A percentile compares a stretch with the other conserved stretches of the same genome.
Conservation (phyloP, 2,888 invertebrate genomes). For the Lithophane socia region DNA sequence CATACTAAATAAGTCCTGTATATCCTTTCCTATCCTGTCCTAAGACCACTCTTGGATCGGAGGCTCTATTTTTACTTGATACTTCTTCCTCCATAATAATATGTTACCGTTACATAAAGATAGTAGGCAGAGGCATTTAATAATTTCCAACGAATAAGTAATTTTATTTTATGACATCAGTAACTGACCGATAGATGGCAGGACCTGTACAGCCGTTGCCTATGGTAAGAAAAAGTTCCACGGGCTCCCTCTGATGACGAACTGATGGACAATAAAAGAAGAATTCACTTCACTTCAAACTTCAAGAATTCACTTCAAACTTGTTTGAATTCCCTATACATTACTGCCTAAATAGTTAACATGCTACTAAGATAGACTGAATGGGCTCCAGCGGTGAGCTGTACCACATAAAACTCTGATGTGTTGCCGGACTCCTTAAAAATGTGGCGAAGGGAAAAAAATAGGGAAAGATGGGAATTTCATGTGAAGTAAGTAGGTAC, state of each 20-base stretch:
- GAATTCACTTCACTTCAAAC: too few relatives aligned
- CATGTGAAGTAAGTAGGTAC: not conserved
- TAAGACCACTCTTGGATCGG: not conserved
- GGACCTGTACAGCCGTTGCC: not conserved
- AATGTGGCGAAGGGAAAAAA: not conserved
- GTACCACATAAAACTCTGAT: too few relatives aligned
- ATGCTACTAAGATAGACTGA: not conserved
- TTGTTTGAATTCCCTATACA: not conserved
- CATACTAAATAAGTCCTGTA: not conserved
- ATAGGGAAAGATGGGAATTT: not conserved
- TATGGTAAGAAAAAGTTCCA: too few relatives aligned
- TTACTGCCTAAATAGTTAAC: not conserved
- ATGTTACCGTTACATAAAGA: not conserved
- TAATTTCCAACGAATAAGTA: not conserved
- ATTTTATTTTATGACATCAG: not conserved
- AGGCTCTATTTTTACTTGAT: not conserved
- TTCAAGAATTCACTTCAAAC: too few relatives aligned
- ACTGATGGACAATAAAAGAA: too few relatives aligned
- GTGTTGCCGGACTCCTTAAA: not conserved
- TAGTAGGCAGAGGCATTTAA: not conserved
- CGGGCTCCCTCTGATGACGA: not conserved
- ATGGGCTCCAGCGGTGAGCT: too few relatives aligned
- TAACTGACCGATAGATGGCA: conserved; percentile 14
- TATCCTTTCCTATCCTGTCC: too few relatives aligned
- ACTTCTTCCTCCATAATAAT: not conserved